phyloP scores from a whole-genome alignment of 92 coral and sea anemone species.

The Chrysogorgia sp. region DNA sequence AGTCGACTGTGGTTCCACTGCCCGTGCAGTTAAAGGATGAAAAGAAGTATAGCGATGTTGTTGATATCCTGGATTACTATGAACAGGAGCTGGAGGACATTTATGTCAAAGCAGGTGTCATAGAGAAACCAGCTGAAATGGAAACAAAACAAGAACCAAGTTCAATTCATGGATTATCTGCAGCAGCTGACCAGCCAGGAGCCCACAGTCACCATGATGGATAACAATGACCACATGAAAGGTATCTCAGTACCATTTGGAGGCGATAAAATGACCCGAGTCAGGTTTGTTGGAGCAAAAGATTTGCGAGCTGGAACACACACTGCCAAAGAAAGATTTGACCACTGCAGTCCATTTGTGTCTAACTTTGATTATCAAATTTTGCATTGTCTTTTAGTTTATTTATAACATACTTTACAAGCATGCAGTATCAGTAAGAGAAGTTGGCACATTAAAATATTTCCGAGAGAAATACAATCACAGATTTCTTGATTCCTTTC shows the following conservation, averaged over 20 bases:
- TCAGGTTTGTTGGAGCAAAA: constrained; percentile 61
- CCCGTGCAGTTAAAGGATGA: constrained; percentile 63
- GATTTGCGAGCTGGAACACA: constrained; percentile 53
- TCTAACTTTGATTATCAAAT: no score
- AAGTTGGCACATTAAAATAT: no score
- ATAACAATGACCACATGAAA: constrained; percentile 56
- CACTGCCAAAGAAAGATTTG: constrained; percentile 55
- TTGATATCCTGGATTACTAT: constrained; percentile 43
- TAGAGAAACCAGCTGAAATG: not conserved
- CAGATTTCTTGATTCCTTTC: no score
- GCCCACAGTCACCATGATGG: constrained; percentile 1
- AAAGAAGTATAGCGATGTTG: constrained; percentile 55
- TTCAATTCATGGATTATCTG: not conserved
- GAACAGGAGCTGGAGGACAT: constrained; percentile 25
- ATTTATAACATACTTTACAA: no score
- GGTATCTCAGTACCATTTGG: constrained; percentile 56
- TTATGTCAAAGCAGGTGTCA: constrained; percentile 2
- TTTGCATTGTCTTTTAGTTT: no score
- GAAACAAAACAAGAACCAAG: not conserved
- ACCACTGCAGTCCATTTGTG: constrained; percentile 28
- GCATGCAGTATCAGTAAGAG: no score
- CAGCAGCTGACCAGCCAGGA: constrained; percentile 43
- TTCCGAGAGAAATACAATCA: no score
- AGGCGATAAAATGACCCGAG: constrained; percentile 61
- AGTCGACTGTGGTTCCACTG: constrained; percentile 57